Conservation (phyloP, 2,888 invertebrate genomes). For the Palloptera scutellata region DNA sequence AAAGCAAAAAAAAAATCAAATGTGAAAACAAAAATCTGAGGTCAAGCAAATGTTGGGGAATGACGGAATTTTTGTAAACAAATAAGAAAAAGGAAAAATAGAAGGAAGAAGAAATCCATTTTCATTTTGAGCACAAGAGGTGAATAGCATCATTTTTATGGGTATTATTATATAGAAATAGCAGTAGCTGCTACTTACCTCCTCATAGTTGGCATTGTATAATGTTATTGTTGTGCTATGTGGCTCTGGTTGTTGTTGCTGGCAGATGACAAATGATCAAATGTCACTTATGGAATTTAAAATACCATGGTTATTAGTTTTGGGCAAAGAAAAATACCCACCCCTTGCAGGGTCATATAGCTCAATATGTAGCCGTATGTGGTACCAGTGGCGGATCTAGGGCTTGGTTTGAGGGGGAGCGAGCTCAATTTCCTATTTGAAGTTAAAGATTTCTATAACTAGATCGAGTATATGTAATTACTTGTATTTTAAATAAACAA, state of each 20-base stretch:
- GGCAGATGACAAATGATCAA: constrained; percentile 53
- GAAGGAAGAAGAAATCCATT: neutral
- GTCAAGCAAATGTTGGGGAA: constrained; percentile 4
- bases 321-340: neutral
- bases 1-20: neutral
- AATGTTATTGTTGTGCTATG: neutral
- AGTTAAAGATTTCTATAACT: no score
- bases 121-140: neutral
- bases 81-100: neutral
- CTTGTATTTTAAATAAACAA: no score
- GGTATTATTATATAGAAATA: neutral
- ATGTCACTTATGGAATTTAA: constrained; percentile 57
- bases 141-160: neutral
- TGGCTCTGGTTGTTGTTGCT: neutral
- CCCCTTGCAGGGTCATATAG: no score
- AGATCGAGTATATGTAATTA: no score
- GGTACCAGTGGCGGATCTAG: no score
- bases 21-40: neutral
- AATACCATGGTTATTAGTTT: constrained; percentile 41
- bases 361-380: no score
- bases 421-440: no score
- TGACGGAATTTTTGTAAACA: neutral
- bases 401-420: no score
- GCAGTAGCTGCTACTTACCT: neutral
- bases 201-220: neutral